These are phyloP conservation scores for Petrosia ficiformis DNA, from an alignment of 37 sponge, comb jelly and placozoan genomes.

Conservation along the genomic window DNA sequence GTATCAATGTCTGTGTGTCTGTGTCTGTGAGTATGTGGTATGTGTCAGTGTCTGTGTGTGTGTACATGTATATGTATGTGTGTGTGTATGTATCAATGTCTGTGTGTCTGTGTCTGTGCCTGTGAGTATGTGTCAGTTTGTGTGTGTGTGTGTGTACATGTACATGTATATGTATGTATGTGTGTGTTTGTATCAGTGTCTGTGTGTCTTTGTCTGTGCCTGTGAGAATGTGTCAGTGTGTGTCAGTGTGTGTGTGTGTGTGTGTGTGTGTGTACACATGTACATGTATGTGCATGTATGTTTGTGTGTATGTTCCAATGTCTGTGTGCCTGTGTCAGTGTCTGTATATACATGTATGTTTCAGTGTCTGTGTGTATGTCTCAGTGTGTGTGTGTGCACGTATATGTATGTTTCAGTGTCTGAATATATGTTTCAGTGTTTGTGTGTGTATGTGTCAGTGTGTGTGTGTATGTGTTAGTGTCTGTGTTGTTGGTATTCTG, in stretches of 20 bases:
- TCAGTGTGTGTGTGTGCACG: no score
- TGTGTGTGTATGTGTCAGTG: no score
- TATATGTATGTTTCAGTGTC: no score
- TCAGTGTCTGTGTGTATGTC: no score
- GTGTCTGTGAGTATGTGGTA: constrained; percentile 25
- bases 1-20: no score
- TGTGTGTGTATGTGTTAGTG: no score
- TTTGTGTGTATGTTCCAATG: constrained; percentile 26
- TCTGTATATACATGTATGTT: no score
- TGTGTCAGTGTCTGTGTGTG: constrained; percentile 29
- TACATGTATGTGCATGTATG: constrained; percentile 32
- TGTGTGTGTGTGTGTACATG: constrained; percentile 35
- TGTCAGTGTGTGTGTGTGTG: constrained; percentile 51
- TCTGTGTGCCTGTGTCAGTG: constrained; percentile 1
- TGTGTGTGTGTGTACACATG: constrained; percentile 28
- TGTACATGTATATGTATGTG: constrained; percentile 33
- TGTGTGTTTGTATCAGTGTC: constrained; percentile 7
- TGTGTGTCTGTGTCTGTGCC: constrained; percentile 44
- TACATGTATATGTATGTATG: background rate
- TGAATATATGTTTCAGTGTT: no score
- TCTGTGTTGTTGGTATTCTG: no score
- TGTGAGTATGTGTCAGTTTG: no score
- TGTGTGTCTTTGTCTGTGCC: background rate
- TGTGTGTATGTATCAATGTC: no score
- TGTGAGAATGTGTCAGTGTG: constrained; percentile 17